Evolutionary conservation across 2,888 invertebrate genomes (phyloP).

Genomic region (Nymphalis c-album): DNA sequence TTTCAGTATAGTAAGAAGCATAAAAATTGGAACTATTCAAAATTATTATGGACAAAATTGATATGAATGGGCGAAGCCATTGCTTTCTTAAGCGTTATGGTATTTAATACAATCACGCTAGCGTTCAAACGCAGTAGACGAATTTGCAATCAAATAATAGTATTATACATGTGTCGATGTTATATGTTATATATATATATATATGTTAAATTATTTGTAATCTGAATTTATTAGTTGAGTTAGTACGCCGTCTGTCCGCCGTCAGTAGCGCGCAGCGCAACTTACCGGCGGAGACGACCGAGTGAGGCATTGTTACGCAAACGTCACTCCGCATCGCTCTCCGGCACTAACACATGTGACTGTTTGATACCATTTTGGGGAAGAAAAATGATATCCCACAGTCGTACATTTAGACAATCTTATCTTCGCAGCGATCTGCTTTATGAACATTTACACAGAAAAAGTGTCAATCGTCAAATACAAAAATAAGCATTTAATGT

Average conservation of each 20-base stretch:
- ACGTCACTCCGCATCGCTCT: slow-evolving; percentile 56
- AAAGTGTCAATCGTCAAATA: slow-evolving; percentile 76
- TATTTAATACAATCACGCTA: slow-evolving; percentile 73
- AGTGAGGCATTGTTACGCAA: slow-evolving; percentile 54
- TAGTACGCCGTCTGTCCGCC: slow-evolving; percentile 40
- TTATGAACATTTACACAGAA: slow-evolving; percentile 73
- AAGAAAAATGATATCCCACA: slow-evolving; percentile 74
- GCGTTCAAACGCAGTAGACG: slow-evolving; percentile 63
- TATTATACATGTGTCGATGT: slow-evolving; percentile 45
- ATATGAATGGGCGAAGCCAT: slow-evolving; percentile 80
- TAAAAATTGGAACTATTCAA: slow-evolving; percentile 77
- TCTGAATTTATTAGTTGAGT: slow-evolving; percentile 47
- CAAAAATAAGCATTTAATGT: slow-evolving; percentile 81
- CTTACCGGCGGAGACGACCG: slow-evolving; percentile 31
- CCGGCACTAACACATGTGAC: slow-evolving; percentile 45
- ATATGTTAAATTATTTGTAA: slow-evolving; percentile 41
- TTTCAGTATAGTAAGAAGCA: slow-evolving; percentile 74
- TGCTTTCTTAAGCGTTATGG: slow-evolving; percentile 73
- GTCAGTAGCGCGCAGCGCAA: slow-evolving; percentile 39
- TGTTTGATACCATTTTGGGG: slow-evolving; percentile 75
- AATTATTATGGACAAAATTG: slow-evolving; percentile 80
- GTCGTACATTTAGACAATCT: slow-evolving; percentile 45
- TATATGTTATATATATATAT: no score
- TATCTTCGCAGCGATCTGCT: slow-evolving; percentile 37
- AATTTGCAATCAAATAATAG: slow-evolving; percentile 57